Evolutionary conservation across 2,113 vertebrate species (phyloP).

Genomic region (Albula glossodonta): DNA sequence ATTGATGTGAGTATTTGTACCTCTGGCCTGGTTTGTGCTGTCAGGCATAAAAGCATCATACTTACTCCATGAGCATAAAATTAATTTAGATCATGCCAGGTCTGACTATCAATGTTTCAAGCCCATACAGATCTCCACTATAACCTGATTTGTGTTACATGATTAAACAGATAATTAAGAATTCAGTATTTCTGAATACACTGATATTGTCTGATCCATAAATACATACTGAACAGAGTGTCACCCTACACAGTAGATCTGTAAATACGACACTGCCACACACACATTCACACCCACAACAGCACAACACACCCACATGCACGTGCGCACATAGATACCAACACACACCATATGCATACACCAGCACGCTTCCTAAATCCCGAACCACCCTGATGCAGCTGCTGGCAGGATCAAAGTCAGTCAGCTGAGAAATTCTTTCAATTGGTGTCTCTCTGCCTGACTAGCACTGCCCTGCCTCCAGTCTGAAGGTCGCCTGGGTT

Average conservation of each 20-base stretch:
- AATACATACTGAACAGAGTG: background rate
- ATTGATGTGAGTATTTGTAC: background rate
- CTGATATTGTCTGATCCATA: background rate
- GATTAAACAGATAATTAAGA: too few species aligned
- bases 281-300: constrained; percentile 2
- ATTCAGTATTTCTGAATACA: background rate
- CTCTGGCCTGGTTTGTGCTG: background rate
- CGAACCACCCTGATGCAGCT: constrained; percentile 10
- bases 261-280: background rate
- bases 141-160: too few species aligned
- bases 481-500: background rate
- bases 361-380: constrained; percentile 10
- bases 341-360: background rate
- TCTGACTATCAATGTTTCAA: background rate
- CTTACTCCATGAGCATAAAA: background rate
- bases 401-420: constrained; percentile 7
- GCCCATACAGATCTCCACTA: background rate
- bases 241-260: background rate
- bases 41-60: background rate
- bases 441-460: constrained; percentile 26
- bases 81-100: background rate
- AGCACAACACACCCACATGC: constrained; percentile 11
- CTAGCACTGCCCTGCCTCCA: background rate
- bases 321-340: background rate
- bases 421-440: constrained; percentile 33